Conservation (phyloP, 30 jellyfish, hydroid and myxozoan genomes). For the Pseudorhiza aurosa region DNA sequence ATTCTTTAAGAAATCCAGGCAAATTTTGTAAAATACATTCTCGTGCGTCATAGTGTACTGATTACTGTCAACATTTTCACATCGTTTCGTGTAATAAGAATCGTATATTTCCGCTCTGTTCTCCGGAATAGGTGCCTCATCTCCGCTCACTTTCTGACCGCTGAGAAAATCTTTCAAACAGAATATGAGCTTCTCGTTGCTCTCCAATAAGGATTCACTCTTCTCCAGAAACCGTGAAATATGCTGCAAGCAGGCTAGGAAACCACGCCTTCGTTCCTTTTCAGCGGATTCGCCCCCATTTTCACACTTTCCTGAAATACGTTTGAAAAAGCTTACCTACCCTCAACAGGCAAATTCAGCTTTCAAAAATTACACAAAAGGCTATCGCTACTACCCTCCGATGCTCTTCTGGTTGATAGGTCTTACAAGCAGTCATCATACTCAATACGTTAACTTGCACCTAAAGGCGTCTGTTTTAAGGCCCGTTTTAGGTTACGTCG, state of each 20-base stretch:
- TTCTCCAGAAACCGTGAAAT: slow-evolving; percentile 21
- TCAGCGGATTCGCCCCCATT: no score
- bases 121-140: background rate
- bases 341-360: no score
- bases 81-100: background rate
- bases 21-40: slow-evolving; percentile 38
- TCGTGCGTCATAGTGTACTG: slow-evolving; percentile 13
- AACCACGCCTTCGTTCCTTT: slow-evolving; percentile 54
- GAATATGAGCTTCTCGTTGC: background rate
- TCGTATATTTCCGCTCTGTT: background rate
- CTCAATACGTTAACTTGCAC: no score
- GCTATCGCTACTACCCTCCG: no score
- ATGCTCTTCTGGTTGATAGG: no score
- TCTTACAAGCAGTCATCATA: no score
- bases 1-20: slow-evolving; percentile 49
- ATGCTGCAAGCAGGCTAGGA: slow-evolving; percentile 54
- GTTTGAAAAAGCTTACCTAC: no score
- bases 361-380: no score
- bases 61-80: background rate
- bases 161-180: slow-evolving; percentile 1
- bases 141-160: background rate
- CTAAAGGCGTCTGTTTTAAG: no score
- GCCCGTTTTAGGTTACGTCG: no score
- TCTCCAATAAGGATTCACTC: slow-evolving; percentile 6
- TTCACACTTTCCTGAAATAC: no score